These are phyloP conservation scores for Oryzias melastigma DNA, from an alignment of 2,113 vertebrate species.

Conservation along the genomic window DNA sequence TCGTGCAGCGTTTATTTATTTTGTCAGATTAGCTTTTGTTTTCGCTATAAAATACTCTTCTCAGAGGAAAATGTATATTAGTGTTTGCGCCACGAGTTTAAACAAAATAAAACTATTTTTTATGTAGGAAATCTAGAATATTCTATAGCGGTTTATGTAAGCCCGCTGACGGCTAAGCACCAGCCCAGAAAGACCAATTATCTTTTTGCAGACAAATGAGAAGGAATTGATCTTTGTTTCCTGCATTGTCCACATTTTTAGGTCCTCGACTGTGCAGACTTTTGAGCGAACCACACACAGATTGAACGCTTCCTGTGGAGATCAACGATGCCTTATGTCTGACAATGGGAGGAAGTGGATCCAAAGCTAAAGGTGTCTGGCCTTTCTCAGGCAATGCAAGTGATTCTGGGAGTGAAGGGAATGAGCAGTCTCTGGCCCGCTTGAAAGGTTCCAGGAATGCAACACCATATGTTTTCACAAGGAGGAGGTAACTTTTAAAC, in stretches of 20 bases:
- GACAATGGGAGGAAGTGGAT: conserved; percentile 91
- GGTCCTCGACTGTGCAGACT: conserved; percentile 12
- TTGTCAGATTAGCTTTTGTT: too few species aligned
- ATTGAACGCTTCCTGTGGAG: conserved; percentile 25
- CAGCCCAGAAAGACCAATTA: too few species aligned
- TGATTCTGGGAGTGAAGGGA: conserved; percentile 70
- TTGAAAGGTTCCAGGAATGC: conserved; percentile 78
- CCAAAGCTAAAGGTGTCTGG: conserved; percentile 88
- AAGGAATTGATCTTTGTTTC: neutral
- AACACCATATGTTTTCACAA: conserved; percentile 89
- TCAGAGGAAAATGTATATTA: too few species aligned
- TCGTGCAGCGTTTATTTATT: too few species aligned
- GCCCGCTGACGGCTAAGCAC: too few species aligned
- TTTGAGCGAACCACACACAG: conserved; percentile 15
- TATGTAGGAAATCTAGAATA: too few species aligned
- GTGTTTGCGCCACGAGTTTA: too few species aligned
- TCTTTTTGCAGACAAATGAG: neutral
- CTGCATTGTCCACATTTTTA: conserved; percentile 19
- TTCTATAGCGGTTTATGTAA: too few species aligned
- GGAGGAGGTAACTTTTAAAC: conserved; percentile 81
- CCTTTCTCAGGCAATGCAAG: conserved; percentile 82
- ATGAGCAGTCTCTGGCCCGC: conserved; percentile 84
- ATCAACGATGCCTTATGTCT: conserved; percentile 75
- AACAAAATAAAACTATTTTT: too few species aligned
- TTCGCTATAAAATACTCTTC: too few species aligned